Percentiles rank a stretch among this genome's conserved stretches.
phyloP scores from a whole-genome alignment of 2,888 invertebrate genomes.

The Drosophila cracens region DNA sequence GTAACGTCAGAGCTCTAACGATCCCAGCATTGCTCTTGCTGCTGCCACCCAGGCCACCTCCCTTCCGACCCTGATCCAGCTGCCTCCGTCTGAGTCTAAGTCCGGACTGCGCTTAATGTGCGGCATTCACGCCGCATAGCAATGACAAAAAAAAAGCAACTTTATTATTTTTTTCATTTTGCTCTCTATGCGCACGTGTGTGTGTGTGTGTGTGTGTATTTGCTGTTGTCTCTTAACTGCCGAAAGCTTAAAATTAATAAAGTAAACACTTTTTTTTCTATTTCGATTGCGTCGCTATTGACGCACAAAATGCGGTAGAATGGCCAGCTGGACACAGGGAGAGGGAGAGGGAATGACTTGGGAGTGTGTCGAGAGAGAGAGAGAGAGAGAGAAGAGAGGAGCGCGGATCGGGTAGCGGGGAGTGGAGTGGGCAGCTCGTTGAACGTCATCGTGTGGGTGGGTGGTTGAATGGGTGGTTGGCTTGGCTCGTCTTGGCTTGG shows the following conservation, averaged over 20 bases:
- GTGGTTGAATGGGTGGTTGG: constrained; percentile 5
- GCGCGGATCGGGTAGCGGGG: neutral
- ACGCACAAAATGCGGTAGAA: constrained; percentile 53
- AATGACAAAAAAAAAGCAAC: constrained; percentile 42
- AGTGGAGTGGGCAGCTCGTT: neutral
- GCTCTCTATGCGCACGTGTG: neutral
- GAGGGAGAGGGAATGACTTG: neutral
- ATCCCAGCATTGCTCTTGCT: constrained; percentile 3
- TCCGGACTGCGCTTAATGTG: constrained; percentile 59
- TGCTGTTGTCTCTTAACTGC: constrained; percentile 68
- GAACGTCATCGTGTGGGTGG: constrained; percentile 31
- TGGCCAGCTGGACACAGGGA: constrained; percentile 1
- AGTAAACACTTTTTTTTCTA: constrained; percentile 63
- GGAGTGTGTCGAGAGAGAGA: neutral
- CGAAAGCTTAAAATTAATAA: constrained; percentile 78
- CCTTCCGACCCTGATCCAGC: constrained; percentile 3
- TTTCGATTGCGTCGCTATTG: constrained; percentile 47
- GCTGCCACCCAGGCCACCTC: neutral
- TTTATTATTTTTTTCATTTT: constrained; percentile 13
- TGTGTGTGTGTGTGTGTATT: constrained; percentile 15
- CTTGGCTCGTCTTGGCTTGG: constrained; percentile 2
- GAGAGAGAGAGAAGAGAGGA: neutral
- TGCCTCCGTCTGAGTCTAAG: neutral
- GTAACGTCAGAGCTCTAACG: constrained; percentile 14
- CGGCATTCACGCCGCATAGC: constrained; percentile 68